These are phyloP conservation scores for Bradysia coprophila DNA, from an alignment of 1,140 invertebrate genomes.

Conservation along the genomic window DNA sequence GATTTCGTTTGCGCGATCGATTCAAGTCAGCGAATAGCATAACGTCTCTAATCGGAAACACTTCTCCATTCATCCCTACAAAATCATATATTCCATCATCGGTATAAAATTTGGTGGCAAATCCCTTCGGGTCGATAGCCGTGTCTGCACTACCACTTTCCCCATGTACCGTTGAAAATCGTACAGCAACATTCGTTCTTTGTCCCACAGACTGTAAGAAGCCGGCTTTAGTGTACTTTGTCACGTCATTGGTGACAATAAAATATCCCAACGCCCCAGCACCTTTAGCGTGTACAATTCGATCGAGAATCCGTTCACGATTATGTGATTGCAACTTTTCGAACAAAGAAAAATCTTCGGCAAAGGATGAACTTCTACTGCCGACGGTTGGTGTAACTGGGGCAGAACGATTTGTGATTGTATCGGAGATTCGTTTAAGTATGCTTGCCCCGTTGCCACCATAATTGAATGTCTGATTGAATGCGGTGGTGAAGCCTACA, in stretches of 20 bases:
- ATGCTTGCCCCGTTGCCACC: too few species aligned
- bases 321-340: constrained; percentile 83
- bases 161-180: constrained; percentile 78
- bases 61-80: constrained; percentile 80
- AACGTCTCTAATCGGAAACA: constrained; percentile 84
- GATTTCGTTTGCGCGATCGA: constrained; percentile 79
- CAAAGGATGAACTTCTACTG: too few species aligned
- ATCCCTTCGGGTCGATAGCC: constrained; percentile 70
- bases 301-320: constrained; percentile 83
- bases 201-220: constrained; percentile 73
- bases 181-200: constrained; percentile 56
- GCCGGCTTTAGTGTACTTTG: constrained; percentile 64
- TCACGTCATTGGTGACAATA: constrained; percentile 83
- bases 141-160: constrained; percentile 72
- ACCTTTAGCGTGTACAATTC: constrained; percentile 89
- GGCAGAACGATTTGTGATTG: too few species aligned
- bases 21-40: constrained; percentile 72
- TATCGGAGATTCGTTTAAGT: too few species aligned
- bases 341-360: too few species aligned
- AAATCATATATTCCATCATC: too few species aligned
- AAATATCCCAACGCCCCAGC: constrained; percentile 90
- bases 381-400: too few species aligned
- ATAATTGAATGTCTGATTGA: too few species aligned
- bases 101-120: constrained; percentile 85
- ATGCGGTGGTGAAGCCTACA: too few species aligned